Conservation (phyloP, 2,797 vertebrate genomes). For the Danio tinwini region DNA sequence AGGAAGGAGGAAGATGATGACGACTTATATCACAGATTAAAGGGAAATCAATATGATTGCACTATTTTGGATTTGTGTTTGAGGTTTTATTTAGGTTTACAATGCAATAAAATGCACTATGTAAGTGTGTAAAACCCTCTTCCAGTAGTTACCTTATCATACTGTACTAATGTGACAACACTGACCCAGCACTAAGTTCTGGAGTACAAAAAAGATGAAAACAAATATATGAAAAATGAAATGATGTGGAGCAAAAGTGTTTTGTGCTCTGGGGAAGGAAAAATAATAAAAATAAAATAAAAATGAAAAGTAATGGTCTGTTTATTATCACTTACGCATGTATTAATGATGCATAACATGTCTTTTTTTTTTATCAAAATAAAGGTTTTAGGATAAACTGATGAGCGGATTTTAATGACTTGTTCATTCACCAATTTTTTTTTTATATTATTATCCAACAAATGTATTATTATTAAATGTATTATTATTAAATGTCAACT, state of each 20-base stretch:
- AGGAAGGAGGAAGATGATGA: slow-evolving; percentile 70
- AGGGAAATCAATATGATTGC: slow-evolving; percentile 74
- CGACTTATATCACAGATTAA: slow-evolving; percentile 74
- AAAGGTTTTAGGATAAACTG: neutral
- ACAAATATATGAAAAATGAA: slow-evolving; percentile 57
- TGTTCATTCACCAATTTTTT: neutral
- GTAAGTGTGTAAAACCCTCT: slow-evolving; percentile 69
- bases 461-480: no score
- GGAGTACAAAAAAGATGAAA: slow-evolving; percentile 47
- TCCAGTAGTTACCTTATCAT: slow-evolving; percentile 64
- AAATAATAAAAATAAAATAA: slow-evolving; percentile 68
- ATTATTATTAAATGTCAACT: neutral
- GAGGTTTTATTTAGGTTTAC: slow-evolving; percentile 71
- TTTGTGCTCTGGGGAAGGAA: slow-evolving; percentile 69
- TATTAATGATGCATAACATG: neutral
- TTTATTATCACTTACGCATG: neutral
- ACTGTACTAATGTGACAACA: slow-evolving; percentile 66
- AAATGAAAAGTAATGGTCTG: slow-evolving; percentile 61
- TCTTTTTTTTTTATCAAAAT: neutral
- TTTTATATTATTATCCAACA: no score
- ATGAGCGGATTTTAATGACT: neutral
- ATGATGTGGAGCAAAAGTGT: slow-evolving; percentile 68
- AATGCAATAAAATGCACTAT: slow-evolving; percentile 82
- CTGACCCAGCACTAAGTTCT: slow-evolving; percentile 66
- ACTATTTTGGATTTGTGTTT: slow-evolving; percentile 75